Conservation (phyloP, 2,113 vertebrate species). For the Mellivora capensis region DNA sequence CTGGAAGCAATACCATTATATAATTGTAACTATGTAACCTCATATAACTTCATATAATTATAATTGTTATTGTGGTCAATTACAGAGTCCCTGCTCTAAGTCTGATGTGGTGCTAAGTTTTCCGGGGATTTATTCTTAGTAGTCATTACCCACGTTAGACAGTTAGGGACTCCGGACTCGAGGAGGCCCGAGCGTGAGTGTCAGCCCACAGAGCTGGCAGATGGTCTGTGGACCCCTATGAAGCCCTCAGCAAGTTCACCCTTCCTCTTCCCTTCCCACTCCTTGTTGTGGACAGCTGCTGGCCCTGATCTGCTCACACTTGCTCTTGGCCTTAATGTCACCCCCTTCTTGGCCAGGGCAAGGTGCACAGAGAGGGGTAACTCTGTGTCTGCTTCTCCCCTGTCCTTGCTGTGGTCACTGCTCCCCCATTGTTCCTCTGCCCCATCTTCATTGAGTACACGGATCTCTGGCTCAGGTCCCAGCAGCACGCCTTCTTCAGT, state of each 20-base stretch:
- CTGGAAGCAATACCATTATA: not conserved
- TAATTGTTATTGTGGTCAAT: not conserved
- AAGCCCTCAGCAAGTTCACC: not conserved
- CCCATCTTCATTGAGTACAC: not conserved
- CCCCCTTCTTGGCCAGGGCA: too few species aligned
- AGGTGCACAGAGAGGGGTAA: accelerated
- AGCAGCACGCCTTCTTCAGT: not conserved
- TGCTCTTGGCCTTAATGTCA: not conserved
- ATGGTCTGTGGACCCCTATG: not conserved
- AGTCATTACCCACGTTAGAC: not conserved
- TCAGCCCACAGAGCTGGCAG: not conserved
- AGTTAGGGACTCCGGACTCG: not conserved
- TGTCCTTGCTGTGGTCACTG: not conserved
- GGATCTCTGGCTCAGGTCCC: not conserved
- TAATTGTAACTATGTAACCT: not conserved
- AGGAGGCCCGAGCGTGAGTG: not conserved
- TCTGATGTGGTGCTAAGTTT: not conserved
- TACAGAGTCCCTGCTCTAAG: not conserved
- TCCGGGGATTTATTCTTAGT: not conserved
- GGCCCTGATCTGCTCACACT: accelerated
- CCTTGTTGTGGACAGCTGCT: not conserved
- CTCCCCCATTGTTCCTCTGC: accelerated
- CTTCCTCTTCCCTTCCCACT: not conserved
- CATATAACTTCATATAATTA: not conserved
- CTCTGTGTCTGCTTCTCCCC: not conserved